Conservation (phyloP, 2,888 invertebrate species). For the Shargacucullia verbasci region DNA sequence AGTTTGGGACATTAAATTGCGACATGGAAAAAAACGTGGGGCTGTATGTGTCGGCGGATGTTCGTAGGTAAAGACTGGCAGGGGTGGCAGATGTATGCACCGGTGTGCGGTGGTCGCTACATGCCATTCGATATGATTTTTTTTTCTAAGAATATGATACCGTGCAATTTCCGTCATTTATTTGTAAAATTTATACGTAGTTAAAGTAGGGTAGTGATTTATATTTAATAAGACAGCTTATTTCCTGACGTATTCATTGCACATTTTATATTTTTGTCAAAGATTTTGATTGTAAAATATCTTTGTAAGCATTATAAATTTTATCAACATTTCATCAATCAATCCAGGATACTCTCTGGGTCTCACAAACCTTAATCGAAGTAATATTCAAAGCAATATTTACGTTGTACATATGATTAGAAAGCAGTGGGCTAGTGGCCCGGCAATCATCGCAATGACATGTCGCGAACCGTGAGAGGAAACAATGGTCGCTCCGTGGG, state of each 20-base stretch:
- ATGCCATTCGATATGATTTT: conserved; percentile 45
- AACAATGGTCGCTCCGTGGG: conserved; percentile 82
- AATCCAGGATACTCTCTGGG: background rate
- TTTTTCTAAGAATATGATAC: conserved; percentile 57
- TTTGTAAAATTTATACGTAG: conserved; percentile 36
- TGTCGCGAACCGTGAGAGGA: conserved; percentile 85
- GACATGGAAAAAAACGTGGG: conserved; percentile 63
- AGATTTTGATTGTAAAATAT: too few species aligned
- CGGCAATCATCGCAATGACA: conserved; percentile 82
- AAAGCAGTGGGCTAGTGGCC: conserved; percentile 66
- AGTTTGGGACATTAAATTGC: conserved; percentile 71
- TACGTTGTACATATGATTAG: conserved; percentile 70
- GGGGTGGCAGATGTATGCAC: conserved; percentile 63
- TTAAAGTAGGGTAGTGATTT: conserved; percentile 29
- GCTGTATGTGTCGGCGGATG: conserved; percentile 65
- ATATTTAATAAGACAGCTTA: conserved; percentile 42
- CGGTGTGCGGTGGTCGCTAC: conserved; percentile 41
- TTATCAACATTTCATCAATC: too few species aligned
- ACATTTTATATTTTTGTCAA: background rate
- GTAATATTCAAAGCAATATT: conserved; percentile 48
- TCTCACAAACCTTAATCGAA: conserved; percentile 24
- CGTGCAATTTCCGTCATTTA: conserved; percentile 55
- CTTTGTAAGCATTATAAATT: too few species aligned
- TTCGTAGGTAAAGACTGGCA: conserved; percentile 54
- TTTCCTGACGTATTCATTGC: conserved; percentile 44